Base-by-base conservation (phyloP, 2,888 invertebrate species). In the Xestoiulus laeticollis region DNA sequence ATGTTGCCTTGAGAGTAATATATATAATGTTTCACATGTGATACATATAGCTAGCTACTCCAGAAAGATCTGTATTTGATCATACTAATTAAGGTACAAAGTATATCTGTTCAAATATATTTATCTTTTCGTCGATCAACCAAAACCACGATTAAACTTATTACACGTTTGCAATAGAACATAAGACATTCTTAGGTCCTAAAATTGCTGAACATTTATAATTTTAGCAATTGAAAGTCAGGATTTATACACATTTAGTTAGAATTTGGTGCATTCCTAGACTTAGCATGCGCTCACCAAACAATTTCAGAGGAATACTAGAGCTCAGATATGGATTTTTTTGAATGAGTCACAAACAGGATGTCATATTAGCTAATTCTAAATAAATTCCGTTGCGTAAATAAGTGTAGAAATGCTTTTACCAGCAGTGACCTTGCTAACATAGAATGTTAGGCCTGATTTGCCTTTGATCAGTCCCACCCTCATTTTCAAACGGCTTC, bases 361-460 rank as follows among this genome's bases (percentile, higher is more conserved):
- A 68, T 68, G 68, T 68, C 10, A 22, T 12, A 68, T 26, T 26
- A 8, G 22, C 26, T 0, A 26, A 26, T n/a, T 26, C 12, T 68
- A 2, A 3, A 6, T 5, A 59, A 59, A 59, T 68, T 68, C 68
- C 1, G 26, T 68, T 0, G n/a, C 59, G 26, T 14, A 48, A 1
- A 68, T 10, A 12, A 22, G 68, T 68, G 6, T 68, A 10, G 68
- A 5, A 68, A 68, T 68, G 68, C 26, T 68, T 68, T 68, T 68
- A 26, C 33, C 33, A 84, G 84, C 43, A 84, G 84, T 43, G 43
- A 84, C 84, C 84, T 84, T 84, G 84, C 43, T 84, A 16, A 19
- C 22, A n/a, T 84, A 84, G 43, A 84, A 43, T 38, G 84, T 84
- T 84, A 84, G 22, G 84, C 33, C 84, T 84, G 43, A 84, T 84